Evolutionary conservation across 2,888 invertebrate species (phyloP), one percentile per base, ranked within the genome.

Genomic region (Thera britannica): DNA sequence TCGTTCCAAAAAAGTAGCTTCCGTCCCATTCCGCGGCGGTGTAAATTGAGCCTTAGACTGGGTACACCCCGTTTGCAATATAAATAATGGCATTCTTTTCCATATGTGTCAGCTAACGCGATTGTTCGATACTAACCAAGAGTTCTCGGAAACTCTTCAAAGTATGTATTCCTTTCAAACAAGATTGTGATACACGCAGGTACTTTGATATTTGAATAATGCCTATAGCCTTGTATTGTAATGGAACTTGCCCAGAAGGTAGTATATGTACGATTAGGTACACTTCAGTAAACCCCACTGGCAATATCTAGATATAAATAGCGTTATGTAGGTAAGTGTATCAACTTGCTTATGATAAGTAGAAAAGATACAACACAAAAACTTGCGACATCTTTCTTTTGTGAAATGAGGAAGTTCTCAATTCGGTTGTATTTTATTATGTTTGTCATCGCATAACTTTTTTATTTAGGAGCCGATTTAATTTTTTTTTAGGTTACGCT

Each of bases 41-140:
- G 23, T 23, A 23, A 23, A 23, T 23, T 23, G 23, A 23, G 23
- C 23, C 1, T 23, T 23, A 23, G 23, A 59, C 57, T 56, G 62
- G 60, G 54, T 55, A 56, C 23, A 69, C 55, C 65, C 54, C 46
- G 38, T 65, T 62, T 67, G 35, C 62, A 34, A 62, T 68, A 70
- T 62, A 69, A 73, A 71, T 69, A 56, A 70, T 70, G 12, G 65
- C 71, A 71, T 73, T 70, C 66, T 62, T 73, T 71, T 57, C 66
- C 68, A 65, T 73, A 62, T 52, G 36, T 67, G 65, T 65, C 64
- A 55, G 38, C 57, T 55, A 62, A 70, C 68, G 59, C 58, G 65
- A 70, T 58, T 54, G 55, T 65, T 64, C 67, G 65, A 66, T 55
- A 66, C 12, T 54, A 35, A 54, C 35, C 52, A 41, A 59, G 23